Percentiles rank a stretch among this genome's conserved stretches.
phyloP scores from a whole-genome alignment of 2,888 invertebrate species.

The Tribolium freemani region DNA sequence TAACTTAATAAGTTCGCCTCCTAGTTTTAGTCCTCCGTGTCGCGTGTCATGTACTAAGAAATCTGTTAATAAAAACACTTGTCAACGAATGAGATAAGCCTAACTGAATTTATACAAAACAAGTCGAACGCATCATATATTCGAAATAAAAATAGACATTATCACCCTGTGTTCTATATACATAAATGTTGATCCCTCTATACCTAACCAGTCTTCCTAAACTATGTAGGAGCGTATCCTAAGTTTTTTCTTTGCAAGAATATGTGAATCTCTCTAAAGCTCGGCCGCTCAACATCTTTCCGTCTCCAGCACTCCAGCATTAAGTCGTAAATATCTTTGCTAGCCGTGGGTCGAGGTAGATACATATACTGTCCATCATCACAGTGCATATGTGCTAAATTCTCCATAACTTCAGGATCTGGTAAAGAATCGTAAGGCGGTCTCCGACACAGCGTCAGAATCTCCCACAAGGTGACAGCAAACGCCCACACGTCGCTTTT shows the following conservation, averaged over 20 bases:
- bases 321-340: constrained; percentile 87
- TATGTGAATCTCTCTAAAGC: constrained; percentile 85
- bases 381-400: constrained; percentile 80
- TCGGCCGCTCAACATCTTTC: constrained; percentile 81
- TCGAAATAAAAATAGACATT: constrained; percentile 55
- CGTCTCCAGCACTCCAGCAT: constrained; percentile 90
- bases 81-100: constrained; percentile 6
- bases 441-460: constrained; percentile 82
- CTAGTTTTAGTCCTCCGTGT: neutral
- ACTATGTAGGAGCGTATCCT: constrained; percentile 72
- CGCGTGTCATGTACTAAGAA: neutral
- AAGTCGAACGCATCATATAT: constrained; percentile 8
- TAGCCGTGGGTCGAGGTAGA: constrained; percentile 77
- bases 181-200: constrained; percentile 64
- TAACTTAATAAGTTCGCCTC: too few relatives aligned
- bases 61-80: constrained; percentile 36
- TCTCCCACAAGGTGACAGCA: constrained; percentile 90
- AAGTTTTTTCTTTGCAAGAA: constrained; percentile 83
- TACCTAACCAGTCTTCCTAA: constrained; percentile 64
- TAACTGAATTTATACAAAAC: constrained; percentile 21
- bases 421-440: constrained; percentile 83
- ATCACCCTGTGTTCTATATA: constrained; percentile 69
- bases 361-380: constrained; percentile 74
- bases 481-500: constrained; percentile 94
- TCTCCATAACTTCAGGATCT: constrained; percentile 86